Base-by-base conservation (phyloP, 1,140 invertebrate species). In the Tetramorium alpestre region DNA sequence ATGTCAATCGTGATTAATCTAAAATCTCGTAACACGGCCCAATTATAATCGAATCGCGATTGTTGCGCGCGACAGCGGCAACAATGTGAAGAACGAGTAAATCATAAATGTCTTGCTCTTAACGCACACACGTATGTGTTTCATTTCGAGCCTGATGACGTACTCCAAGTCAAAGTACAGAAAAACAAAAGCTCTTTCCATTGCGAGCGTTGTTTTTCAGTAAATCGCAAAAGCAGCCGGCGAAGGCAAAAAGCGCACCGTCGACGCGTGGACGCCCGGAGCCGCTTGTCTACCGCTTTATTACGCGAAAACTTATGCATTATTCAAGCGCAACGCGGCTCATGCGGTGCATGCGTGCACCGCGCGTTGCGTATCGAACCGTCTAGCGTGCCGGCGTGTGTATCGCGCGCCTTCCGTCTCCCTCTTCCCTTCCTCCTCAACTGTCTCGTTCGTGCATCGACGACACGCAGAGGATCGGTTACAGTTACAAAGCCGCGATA, bases 271-370 rank as follows among this genome's bases (percentile, higher is more conserved):
- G 18, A 49, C 60, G 58, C 25, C 25, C 44, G 38, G 44, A 70
- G 70, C 51, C 64, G 86, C 72, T 85, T 33, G 73, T 81, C 84
- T 60, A 70, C 62, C 84, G 67, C 67, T 89, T 81, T 89, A 89
- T 89, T 87, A 89, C 82, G 87, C 87, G 56, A 76, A 33, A 78
- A 60, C 47, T 58, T 67, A 88, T 89, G 84, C 76, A 89, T 89
- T 89, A 89, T 89, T 89, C 87, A 89, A 70, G 82, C 49, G 62
- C 54, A 58, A 44, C 58, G 38, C 67, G 58, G 60, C 70, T 49
- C 28, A 44, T 44, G 64, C 64, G n/a, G 28, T 44, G 56, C 70
- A 28, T 69, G 73, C 73, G 49, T 76, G 67, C 65, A 51, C 25
- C 65, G 64, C 73, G 75, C 75, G 54, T 41, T 44, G 41, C 60